A percentile compares a stretch with the other conserved stretches of the same genome.
phyloP scores from a whole-genome alignment of 2,888 invertebrate species.

The Drosophila melanosoma region DNA sequence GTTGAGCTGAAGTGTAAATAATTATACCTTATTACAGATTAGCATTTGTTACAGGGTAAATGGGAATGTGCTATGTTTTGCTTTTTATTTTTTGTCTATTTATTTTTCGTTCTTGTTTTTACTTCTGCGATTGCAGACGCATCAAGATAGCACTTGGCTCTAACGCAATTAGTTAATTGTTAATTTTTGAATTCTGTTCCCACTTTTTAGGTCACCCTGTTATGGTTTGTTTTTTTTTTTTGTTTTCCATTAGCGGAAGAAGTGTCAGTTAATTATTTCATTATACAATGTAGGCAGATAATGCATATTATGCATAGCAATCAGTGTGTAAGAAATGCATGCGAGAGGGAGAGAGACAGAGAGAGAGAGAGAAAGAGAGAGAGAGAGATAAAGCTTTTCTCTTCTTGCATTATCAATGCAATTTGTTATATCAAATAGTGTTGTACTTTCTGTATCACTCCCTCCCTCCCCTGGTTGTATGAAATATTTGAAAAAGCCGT shows the following conservation, averaged over 20 bases:
- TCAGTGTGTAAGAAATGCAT: not conserved
- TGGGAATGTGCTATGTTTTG: slow-evolving; percentile 14
- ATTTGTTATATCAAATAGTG: not conserved
- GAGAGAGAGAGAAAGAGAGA: not conserved
- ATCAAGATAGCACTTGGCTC: slow-evolving; percentile 35
- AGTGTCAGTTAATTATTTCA: slow-evolving; percentile 37
- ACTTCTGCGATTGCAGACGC: slow-evolving; percentile 24
- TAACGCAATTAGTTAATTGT: slow-evolving; percentile 52
- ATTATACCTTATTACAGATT: not conserved
- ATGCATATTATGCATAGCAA: slow-evolving; percentile 10
- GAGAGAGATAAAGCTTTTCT: not conserved
- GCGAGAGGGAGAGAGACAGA: not conserved
- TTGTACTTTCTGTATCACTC: not conserved
- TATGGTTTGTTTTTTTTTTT: not conserved
- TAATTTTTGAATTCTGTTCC: slow-evolving; percentile 1
- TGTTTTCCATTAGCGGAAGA: slow-evolving; percentile 7
- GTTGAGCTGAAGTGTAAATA: not conserved
- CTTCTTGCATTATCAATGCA: slow-evolving; percentile 13
- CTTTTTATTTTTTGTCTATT: not conserved
- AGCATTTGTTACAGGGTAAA: slow-evolving; percentile 21
- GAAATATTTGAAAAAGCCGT: not conserved
- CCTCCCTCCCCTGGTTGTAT: not conserved
- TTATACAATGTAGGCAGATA: slow-evolving; percentile 10
- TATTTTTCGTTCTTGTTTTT: not conserved
- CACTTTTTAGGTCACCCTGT: not conserved